These are phyloP conservation scores for Drosophila borealis DNA, from an alignment of 2,888 invertebrate genomes.

Conservation along the genomic window DNA sequence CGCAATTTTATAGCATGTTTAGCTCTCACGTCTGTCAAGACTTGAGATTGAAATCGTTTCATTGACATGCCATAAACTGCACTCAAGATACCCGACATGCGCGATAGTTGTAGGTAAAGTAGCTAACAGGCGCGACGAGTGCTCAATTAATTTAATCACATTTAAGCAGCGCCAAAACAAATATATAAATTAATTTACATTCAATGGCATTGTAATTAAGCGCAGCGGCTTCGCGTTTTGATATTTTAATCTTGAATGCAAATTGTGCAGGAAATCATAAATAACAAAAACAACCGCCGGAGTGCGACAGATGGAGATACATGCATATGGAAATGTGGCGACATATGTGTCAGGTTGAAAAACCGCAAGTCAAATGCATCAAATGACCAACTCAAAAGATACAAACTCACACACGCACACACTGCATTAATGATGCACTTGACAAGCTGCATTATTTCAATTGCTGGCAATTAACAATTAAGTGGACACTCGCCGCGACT, in stretches of 20 bases:
- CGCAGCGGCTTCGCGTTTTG: conserved; percentile 59
- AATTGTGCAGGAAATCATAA: conserved; percentile 74
- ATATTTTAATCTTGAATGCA: conserved; percentile 74
- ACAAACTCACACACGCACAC: not conserved
- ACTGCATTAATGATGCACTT: conserved; percentile 44
- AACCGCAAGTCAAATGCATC: conserved; percentile 49
- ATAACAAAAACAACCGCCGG: conserved; percentile 50
- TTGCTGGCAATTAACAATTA: conserved; percentile 52
- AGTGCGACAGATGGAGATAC: not conserved
- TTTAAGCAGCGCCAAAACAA: conserved; percentile 53
- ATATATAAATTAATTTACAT: conserved; percentile 68
- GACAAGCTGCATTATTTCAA: conserved; percentile 54
- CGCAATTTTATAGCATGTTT: conserved; percentile 18
- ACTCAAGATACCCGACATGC: conserved; percentile 12
- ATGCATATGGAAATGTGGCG: not conserved
- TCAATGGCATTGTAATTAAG: conserved; percentile 68
- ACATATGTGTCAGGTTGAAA: conserved; percentile 31
- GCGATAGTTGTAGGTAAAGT: conserved; percentile 6
- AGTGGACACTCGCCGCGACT: conserved; percentile 26
- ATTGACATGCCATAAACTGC: conserved; percentile 25
- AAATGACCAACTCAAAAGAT: conserved; percentile 34
- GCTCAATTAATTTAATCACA: conserved; percentile 71
- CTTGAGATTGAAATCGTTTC: conserved; percentile 30
- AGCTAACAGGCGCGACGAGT: conserved; percentile 1
- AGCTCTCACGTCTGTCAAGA: conserved; percentile 19